Base-by-base conservation (phyloP, 2,888 invertebrate genomes). In the Zootermopsis nevadensis region DNA sequence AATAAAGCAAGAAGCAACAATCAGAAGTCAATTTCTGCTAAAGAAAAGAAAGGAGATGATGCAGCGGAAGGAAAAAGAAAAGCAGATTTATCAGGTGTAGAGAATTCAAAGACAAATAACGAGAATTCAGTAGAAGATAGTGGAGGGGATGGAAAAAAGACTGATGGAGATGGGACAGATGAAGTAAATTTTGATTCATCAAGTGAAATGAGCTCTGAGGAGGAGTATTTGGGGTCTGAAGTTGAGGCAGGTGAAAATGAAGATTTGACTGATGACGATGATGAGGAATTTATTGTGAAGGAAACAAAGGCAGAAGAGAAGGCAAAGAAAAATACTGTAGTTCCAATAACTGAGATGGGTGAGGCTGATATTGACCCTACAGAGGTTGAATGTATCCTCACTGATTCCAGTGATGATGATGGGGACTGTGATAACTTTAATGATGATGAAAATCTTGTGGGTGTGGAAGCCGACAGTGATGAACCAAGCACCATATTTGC, bases 351-450 rank as follows among this genome's bases (percentile, higher is more conserved):
- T 77, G 85, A 85, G 27, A 80, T 80, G n/a, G 66, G 81, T 22
- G 84, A 84, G 30, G 83, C 84, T 38, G 84, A 85, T 53, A 84
- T 85, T 67, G 85, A 92, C 87, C 88, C 91, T 1, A 91, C 91
- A 30, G 86, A 89, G 38, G 89, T 89, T 60, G 91, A 92, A 86
- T 85, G 91, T 27, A 87, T 91, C n/a, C 85, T 90, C 10, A 85
- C 91, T 38, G 89, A 91, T 72, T 89, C 90, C 85, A 89, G 89
- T 84, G 91, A 90, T 85, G 89, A 88, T 86, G 89, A 91, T 27
- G 79, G 79, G 19, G 66, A 55, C 8, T 35, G n/a, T 38, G 79
- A 79, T 27, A 60, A 19, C 24, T 33, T 53, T 4, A 67, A 74
- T 15, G 83, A 82, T 3, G 77, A 48, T 1, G 69, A 76, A 8